These are phyloP conservation scores for Ia io DNA, from an alignment of 2,113 vertebrate species.

Conservation along the genomic window DNA sequence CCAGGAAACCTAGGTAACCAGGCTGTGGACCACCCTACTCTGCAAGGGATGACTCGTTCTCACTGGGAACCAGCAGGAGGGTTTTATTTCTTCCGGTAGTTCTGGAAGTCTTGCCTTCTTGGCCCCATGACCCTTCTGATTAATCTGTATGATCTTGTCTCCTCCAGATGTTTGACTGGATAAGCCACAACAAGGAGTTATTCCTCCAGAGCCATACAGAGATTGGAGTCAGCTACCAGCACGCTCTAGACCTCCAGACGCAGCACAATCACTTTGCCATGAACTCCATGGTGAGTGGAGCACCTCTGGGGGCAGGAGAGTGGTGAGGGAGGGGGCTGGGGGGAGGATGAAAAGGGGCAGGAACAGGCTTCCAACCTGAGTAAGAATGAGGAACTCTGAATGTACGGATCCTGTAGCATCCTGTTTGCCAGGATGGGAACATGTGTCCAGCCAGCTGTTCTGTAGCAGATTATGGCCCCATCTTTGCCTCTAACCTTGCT, in stretches of 20 bases:
- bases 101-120: neutral
- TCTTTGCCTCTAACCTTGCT: neutral
- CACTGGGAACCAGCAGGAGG: neutral
- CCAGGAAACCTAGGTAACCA: neutral
- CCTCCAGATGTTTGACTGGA: slow-evolving; percentile 98
- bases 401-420: neutral
- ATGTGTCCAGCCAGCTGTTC: neutral
- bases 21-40: neutral
- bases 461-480: neutral
- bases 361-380: neutral
- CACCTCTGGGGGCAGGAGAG: rapidly evolving
- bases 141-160: slow-evolving; percentile 22
- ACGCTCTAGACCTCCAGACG: slow-evolving; percentile 96
- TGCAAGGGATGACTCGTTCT: neutral
- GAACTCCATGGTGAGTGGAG: slow-evolving; percentile 96
- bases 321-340: neutral
- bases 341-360: rapidly evolving
- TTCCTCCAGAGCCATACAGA: slow-evolving; percentile 98
- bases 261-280: slow-evolving; percentile 99
- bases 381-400: neutral
- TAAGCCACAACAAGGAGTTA: slow-evolving; percentile 98
- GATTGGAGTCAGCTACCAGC: slow-evolving; percentile 96
- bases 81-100: neutral
- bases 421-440: neutral
- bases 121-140: slow-evolving; percentile 26